Conservation (phyloP, 2,113 vertebrate species). For the Tachysurus fulvidraco region DNA sequence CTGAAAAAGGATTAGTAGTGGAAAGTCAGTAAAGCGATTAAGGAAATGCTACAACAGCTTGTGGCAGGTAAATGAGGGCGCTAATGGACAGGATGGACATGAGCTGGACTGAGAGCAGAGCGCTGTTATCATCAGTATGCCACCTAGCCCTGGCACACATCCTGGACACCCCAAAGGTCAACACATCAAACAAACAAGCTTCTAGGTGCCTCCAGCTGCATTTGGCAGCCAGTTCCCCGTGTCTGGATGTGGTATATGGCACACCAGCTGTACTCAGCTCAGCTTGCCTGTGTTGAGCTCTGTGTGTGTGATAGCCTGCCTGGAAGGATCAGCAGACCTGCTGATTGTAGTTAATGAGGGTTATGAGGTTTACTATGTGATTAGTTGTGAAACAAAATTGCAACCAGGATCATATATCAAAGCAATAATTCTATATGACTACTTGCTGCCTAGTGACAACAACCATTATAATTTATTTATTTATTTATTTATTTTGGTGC, state of each 20-base stretch:
- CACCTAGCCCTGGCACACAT: slow-evolving; percentile 28
- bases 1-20: background rate
- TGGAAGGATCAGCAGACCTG: slow-evolving; percentile 7
- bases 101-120: slow-evolving; percentile 1
- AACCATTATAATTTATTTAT: background rate
- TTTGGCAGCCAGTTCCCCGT: slow-evolving; percentile 26
- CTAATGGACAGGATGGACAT: background rate
- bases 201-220: slow-evolving; percentile 32
- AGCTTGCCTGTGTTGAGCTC: background rate
- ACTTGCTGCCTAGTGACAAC: background rate
- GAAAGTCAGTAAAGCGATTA: background rate
- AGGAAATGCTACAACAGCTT: background rate
- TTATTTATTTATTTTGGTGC: too few species aligned
- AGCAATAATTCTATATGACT: background rate
- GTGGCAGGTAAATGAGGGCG: background rate
- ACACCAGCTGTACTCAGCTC: slow-evolving; percentile 1
- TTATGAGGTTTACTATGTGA: too few species aligned
- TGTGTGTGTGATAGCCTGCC: slow-evolving; percentile 29
- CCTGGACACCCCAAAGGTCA: slow-evolving; percentile 35
- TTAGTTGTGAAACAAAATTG: slow-evolving; percentile 14
- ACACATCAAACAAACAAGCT: slow-evolving; percentile 40
- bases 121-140: slow-evolving; percentile 24
- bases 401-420: background rate
- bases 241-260: slow-evolving; percentile 23
- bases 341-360: slow-evolving; percentile 7